These are phyloP conservation scores for Bactericera cockerelli DNA, from an alignment of 1,140 invertebrate genomes.

Conservation along the genomic window DNA sequence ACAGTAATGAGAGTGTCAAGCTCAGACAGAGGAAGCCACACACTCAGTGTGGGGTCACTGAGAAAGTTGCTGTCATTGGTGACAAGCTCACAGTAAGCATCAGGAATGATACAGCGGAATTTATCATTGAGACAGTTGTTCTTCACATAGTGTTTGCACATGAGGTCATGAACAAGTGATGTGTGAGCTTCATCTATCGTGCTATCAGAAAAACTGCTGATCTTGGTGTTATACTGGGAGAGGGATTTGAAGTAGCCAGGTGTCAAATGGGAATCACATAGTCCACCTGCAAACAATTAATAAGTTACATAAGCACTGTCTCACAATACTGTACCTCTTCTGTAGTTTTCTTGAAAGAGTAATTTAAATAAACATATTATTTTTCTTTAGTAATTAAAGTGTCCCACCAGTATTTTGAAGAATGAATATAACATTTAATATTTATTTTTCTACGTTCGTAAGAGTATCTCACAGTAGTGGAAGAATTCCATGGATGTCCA, in stretches of 20 bases:
- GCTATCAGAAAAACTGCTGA: neutral
- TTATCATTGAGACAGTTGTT: constrained; percentile 17
- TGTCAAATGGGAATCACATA: constrained; percentile 18
- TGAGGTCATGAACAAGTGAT: constrained; percentile 15
- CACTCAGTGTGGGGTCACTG: neutral
- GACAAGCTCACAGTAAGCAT: neutral
- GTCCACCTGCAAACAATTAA: constrained; percentile 17
- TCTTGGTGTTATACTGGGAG: neutral
- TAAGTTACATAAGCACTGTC: too few species aligned
- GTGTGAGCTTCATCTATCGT: constrained; percentile 14
- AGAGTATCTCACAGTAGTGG: too few species aligned
- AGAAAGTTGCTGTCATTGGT: neutral
- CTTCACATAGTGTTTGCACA: constrained; percentile 16
- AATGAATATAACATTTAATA: too few species aligned
- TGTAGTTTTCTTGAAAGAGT: too few species aligned
- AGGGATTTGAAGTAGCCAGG: constrained; percentile 14
- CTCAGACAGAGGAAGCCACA: neutral
- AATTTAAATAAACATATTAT: too few species aligned
- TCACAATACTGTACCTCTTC: too few species aligned
- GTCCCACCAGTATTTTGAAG: too few species aligned
- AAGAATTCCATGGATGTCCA: too few species aligned
- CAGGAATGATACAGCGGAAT: constrained; percentile 17
- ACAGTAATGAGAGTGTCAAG: neutral
- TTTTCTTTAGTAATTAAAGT: too few species aligned
- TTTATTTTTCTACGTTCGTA: too few species aligned